Base-by-base conservation (phyloP, 2,113 vertebrate genomes). In the Seriola aureovittata region DNA sequence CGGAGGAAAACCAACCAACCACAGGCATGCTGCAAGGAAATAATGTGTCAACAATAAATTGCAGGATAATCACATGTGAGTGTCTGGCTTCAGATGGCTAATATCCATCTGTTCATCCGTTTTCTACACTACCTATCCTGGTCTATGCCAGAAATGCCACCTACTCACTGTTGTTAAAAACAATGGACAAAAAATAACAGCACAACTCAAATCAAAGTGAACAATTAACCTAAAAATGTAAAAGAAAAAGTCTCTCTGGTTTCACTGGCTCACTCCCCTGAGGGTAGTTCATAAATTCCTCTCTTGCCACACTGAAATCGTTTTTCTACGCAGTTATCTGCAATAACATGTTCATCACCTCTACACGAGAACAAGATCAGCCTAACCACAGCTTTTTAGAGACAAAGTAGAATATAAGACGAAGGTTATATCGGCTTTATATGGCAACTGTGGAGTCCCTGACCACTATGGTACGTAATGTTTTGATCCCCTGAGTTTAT, bases 21-120 rank as follows among this genome's bases (percentile, higher is more conserved):
- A 21, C 92, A 95, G 90, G 85, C 86, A 90, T 86, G 80, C 84
- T 58, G 50, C 72, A 7, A 89, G 86, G 93, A 95, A 94, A 89
- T 62, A 13, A 88, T 79, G 75, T 50, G 42, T 88, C 71, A 87
- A 78, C 60, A 52, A 86, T 36, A 68, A 78, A 80, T 19, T 80
- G 78, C 70, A 60, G 16, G 38, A 48, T 44, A 48, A 74, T 81
- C 68, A 68, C 60, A 71, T 38, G 42, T 6, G 9, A 80, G 50
- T 36, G 44, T 29, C 44, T 75, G 52, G n/a, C 23, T 69, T 55
- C 19, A 78, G 52, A 34, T 46, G 25, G 25, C 44, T 52, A 7
- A 72, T 34, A 79, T 55, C 16, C 36, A 76, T 44, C 54, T 29
- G 34, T 50, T 40, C n/a, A 23, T 59, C 19, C 23, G 29, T 29